These are phyloP conservation scores for Dasypogon diadema DNA, from an alignment of 2,888 invertebrate genomes.

Conservation along the genomic window DNA sequence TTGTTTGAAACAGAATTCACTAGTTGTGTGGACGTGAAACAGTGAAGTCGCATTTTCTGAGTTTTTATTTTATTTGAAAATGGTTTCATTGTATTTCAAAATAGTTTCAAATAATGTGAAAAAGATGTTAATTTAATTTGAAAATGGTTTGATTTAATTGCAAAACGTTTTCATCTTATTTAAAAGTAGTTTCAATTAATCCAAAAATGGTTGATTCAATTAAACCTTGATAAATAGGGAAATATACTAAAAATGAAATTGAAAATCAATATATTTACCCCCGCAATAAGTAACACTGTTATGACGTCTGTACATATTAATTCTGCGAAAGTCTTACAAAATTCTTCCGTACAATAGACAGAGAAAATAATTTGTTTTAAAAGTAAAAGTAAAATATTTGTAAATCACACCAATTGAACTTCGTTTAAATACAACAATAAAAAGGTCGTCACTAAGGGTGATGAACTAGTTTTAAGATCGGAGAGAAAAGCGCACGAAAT, in stretches of 20 bases:
- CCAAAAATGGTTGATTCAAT: too few species aligned
- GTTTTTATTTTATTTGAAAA: too few species aligned
- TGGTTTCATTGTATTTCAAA: too few species aligned
- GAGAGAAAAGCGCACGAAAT: constrained; percentile 56
- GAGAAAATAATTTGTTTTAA: constrained; percentile 10
- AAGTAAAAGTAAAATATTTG: constrained; percentile 41
- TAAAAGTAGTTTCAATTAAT: too few species aligned
- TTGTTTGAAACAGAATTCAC: too few species aligned
- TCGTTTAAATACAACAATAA: constrained; percentile 44
- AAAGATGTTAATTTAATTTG: too few species aligned
- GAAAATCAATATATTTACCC: constrained; percentile 63
- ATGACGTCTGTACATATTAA: constrained; percentile 67
- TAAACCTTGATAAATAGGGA: background rate
- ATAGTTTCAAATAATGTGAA: too few species aligned
- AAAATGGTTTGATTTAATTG: too few species aligned
- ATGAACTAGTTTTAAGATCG: constrained; percentile 59
- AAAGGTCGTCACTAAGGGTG: constrained; percentile 59
- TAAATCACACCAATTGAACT: constrained; percentile 48
- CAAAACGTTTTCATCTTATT: too few species aligned
- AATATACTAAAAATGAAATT: background rate
- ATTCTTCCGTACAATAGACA: background rate
- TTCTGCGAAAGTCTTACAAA: background rate
- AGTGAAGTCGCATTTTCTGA: too few species aligned
- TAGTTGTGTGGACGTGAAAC: too few species aligned
- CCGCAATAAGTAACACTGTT: constrained; percentile 68